Evolutionary conservation across 2,888 invertebrate species (phyloP).

Genomic region (Conus canariensis): DNA sequence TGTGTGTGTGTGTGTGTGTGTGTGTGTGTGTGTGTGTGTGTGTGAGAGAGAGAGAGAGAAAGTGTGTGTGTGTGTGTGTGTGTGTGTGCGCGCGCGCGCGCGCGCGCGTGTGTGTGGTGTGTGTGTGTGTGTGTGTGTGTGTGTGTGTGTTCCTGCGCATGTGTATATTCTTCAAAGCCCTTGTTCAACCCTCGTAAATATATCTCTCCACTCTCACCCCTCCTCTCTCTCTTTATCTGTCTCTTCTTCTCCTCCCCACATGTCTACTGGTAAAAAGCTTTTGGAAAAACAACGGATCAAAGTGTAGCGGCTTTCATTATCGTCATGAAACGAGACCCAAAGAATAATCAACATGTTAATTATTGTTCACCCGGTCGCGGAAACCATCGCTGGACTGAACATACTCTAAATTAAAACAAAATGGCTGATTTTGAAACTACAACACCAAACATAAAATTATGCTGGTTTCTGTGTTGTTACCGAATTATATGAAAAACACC

Average conservation of each 20-base stretch:
- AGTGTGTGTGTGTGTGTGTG: slow-evolving; percentile 4
- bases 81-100: neutral
- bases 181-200: neutral
- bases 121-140: neutral
- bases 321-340: too few species aligned
- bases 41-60: neutral
- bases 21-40: slow-evolving; percentile 13
- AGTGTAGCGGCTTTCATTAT: too few species aligned
- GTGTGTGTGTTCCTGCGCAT: neutral
- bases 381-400: too few species aligned
- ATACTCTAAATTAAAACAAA: too few species aligned
- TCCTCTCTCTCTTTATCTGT: neutral
- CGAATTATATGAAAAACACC: too few species aligned
- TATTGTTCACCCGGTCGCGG: too few species aligned
- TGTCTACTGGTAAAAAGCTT: too few species aligned
- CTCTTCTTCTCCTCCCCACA: neutral
- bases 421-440: too few species aligned
- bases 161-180: neutral
- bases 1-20: neutral
- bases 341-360: too few species aligned
- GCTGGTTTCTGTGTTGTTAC: too few species aligned
- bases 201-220: neutral
- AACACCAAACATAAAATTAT: too few species aligned
- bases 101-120: neutral
- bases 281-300: too few species aligned